Evolutionary conservation across 2,797 vertebrate species (phyloP).

Genomic region (Myotis planiceps): DNA sequence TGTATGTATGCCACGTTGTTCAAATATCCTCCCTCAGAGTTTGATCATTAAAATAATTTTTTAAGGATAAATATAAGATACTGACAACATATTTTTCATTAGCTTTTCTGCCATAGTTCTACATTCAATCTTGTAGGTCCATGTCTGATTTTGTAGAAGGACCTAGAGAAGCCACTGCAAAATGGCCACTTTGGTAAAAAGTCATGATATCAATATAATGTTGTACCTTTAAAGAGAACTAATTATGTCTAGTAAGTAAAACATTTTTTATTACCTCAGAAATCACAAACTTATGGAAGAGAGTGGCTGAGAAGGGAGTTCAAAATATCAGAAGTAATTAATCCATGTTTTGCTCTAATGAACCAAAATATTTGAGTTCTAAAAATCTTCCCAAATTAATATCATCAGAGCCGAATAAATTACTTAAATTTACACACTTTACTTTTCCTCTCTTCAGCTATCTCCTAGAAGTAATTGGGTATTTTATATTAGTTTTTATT

Average conservation of each 20-base stretch:
- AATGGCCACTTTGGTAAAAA: not conserved
- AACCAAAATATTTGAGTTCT: constrained; percentile 40
- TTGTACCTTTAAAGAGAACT: not conserved
- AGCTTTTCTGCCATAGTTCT: not conserved
- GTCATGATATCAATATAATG: not conserved
- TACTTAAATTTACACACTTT: not conserved
- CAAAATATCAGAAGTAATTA: constrained; percentile 59
- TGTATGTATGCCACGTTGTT: not conserved
- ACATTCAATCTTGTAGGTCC: not conserved
- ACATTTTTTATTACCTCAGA: constrained; percentile 4
- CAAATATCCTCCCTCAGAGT: not conserved
- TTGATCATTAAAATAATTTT: constrained; percentile 25
- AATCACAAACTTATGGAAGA: not conserved
- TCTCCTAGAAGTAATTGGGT: not conserved
- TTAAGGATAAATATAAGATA: not conserved
- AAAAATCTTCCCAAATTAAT: constrained; percentile 16
- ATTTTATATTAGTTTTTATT: not conserved
- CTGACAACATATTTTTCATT: not conserved
- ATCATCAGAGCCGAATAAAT: not conserved
- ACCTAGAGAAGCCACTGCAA: not conserved
- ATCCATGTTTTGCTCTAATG: constrained; percentile 49
- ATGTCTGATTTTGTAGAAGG: constrained; percentile 19
- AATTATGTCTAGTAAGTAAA: constrained; percentile 9
- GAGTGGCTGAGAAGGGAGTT: not conserved
- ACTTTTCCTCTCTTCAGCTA: not conserved